Percentiles rank a stretch among this genome's conserved stretches.
phyloP scores from a whole-genome alignment of 2,888 invertebrate genomes.

The Allacma fusca region DNA sequence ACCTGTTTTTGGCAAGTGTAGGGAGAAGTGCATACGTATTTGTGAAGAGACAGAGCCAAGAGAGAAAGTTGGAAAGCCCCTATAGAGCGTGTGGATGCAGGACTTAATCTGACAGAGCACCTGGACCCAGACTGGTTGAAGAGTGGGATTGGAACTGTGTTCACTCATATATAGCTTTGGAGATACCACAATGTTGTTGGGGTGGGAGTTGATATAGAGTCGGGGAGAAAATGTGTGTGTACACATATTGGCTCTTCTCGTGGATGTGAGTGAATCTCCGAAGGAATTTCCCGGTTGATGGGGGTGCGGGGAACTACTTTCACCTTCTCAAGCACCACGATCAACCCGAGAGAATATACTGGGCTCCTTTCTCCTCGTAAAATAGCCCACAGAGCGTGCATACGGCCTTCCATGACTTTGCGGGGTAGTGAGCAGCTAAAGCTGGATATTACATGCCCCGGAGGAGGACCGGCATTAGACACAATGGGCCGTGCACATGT shows the following conservation, averaged over 20 bases:
- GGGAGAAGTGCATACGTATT: too few species aligned
- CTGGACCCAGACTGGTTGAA: too few species aligned
- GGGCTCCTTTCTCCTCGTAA: not conserved
- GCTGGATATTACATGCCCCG: not conserved
- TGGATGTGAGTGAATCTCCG: not conserved
- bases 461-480: constrained; percentile 9
- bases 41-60: too few species aligned
- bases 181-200: too few species aligned
- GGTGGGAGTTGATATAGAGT: not conserved
- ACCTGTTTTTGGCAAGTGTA: too few species aligned
- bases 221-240: not conserved
- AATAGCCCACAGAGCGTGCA: too few species aligned
- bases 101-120: too few species aligned
- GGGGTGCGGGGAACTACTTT: constrained; percentile 2
- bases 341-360: not conserved
- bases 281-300: not conserved
- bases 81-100: too few species aligned
- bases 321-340: not conserved
- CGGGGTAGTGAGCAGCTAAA: not conserved
- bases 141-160: too few species aligned
- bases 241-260: not conserved
- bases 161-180: too few species aligned
- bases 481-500: constrained; percentile 13
- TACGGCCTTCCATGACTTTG: too few species aligned
- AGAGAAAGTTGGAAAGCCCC: too few species aligned